phyloP scores from a whole-genome alignment of 2,888 invertebrate species.

The Plebejus anna region DNA sequence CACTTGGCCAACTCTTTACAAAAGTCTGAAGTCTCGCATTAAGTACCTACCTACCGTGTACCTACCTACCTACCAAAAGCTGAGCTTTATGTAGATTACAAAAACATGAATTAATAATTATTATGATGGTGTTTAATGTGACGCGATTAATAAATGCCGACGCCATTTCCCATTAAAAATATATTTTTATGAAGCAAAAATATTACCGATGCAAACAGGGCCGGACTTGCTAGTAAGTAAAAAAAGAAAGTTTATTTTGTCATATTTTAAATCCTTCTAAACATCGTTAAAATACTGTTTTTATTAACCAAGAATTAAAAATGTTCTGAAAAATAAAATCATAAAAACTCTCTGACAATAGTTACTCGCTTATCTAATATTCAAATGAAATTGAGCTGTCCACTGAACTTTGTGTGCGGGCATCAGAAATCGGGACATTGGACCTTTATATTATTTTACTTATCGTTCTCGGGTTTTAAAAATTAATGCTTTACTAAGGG shows the following conservation, averaged over 20 bases:
- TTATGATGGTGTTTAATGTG: conserved; percentile 58
- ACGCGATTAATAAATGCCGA: conserved; percentile 60
- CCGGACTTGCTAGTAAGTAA: neutral
- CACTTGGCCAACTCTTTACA: too few species aligned
- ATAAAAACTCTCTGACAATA: too few species aligned
- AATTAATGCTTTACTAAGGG: too few species aligned
- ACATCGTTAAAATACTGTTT: neutral
- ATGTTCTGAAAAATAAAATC: neutral
- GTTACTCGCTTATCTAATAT: too few species aligned
- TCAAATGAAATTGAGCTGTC: neutral
- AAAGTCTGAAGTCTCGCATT: too few species aligned
- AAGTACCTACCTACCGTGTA: too few species aligned
- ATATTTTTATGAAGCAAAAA: conserved; percentile 49
- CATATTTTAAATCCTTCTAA: too few species aligned
- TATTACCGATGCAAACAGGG: conserved; percentile 25
- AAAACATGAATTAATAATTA: conserved; percentile 35
- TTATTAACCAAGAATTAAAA: neutral
- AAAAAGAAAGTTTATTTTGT: neutral
- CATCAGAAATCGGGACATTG: too few species aligned
- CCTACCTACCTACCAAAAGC: too few species aligned
- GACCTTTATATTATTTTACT: too few species aligned
- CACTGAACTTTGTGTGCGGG: too few species aligned
- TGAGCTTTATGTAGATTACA: neutral
- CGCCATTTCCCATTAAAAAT: conserved; percentile 56
- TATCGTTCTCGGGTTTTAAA: too few species aligned